Evolutionary conservation across 2,113 vertebrate genomes (phyloP).

Genomic region (Coptodon bakossiorum): DNA sequence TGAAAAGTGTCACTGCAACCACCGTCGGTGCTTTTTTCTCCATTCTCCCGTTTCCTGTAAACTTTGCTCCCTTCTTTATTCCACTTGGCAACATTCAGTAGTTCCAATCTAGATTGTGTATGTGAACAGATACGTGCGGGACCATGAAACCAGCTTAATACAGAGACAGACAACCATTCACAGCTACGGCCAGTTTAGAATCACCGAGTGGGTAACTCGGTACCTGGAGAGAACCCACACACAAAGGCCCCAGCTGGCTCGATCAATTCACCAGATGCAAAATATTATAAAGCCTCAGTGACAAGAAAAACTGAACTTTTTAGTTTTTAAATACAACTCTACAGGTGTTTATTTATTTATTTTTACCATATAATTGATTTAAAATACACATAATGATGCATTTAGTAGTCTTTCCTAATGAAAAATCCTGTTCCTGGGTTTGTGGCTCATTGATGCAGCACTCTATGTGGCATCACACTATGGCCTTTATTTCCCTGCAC

Average conservation of each 20-base stretch:
- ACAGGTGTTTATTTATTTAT: neutral
- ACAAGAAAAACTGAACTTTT: neutral
- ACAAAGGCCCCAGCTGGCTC: neutral
- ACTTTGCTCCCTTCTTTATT: neutral
- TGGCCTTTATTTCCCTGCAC: neutral
- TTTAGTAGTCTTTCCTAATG: neutral
- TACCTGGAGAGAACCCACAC: neutral
- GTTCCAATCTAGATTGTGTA: rapidly evolving
- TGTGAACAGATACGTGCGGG: neutral
- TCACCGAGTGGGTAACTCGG: neutral
- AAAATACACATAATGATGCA: neutral
- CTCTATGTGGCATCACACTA: neutral
- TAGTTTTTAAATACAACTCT: neutral
- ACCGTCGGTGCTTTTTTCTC: neutral
- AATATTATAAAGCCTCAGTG: rapidly evolving
- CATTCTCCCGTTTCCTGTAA: neutral
- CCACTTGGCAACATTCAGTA: neutral
- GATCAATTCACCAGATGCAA: neutral
- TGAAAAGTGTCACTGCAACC: neutral
- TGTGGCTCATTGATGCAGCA: neutral
- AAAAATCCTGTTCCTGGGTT: neutral
- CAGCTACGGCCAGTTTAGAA: neutral
- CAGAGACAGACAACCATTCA: neutral
- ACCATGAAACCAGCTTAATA: neutral
- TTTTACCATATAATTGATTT: neutral